Evolutionary conservation across 2,888 invertebrate species (phyloP), one percentile per base, ranked within the genome.

Genomic region (Saturnia japonica): DNA sequence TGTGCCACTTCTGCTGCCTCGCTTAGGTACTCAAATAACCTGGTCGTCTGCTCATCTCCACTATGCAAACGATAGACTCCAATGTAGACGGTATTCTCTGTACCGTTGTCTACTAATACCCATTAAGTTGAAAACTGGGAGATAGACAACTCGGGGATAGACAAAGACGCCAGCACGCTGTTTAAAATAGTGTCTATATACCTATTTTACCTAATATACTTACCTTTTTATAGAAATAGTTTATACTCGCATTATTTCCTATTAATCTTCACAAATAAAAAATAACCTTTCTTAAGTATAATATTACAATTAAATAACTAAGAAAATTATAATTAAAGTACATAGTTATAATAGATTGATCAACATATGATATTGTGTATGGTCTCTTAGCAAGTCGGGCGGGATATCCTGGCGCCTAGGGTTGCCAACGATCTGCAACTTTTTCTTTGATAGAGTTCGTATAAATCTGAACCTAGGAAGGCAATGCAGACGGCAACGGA

Each of bases 401-500:
- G 77, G 79, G 78, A 79, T 87, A 84, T 87, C 84, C 83, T 82
- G 84, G 83, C 85, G 86, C 85, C 85, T 87, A 82, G 85, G 88
- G 88, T 90, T 91, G 91, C 90, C 89, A 89, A 84, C 80, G 75
- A 80, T 82, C 83, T 88, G 88, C 88, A 90, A 91, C 84, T 90
- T 91, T 90, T 91, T 91, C 91, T 90, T 91, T 91, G 91, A 91
- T 91, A 91, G 89, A 91, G 88, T 90, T 89, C 82, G 80, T 82
- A 92, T 92, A 92, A 91, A 92, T 92, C 88, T 85, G 83, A 83
- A 77, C 81, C 81, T 81, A 86, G 84, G 84, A 79, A 82, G 82
- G 83, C 88, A 85, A 78, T 88, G 87, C 87, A 88, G 88, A 87
- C 87, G 85, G 82, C 78, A 79, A 75, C 71, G 78, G 82, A 85